Evolutionary conservation across 1,140 invertebrate species (phyloP), one percentile per base, ranked within the genome.

Genomic region (Ceratosolen solmsi): DNA sequence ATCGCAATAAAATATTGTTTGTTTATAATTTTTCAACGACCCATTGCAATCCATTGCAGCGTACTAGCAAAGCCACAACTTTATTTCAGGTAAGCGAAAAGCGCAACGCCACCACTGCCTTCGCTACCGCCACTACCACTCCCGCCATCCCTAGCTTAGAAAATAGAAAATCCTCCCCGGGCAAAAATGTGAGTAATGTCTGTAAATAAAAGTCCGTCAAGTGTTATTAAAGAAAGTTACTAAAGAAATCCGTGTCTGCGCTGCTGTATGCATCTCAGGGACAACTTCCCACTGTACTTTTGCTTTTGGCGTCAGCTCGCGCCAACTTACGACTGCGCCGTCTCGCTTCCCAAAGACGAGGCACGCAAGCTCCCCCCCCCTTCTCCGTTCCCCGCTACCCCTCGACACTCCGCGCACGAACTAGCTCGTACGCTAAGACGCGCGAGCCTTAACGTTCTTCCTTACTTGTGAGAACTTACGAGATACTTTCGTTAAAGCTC

Each of bases 401-500:
- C 22, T 11, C 22, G 41, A 7, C 13, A 22, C 49, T n/a, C 33
- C 13, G 15, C 17, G 2, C 72, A 25, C 51, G 9, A 3, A 3
- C 20, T 15, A 49, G 49, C 46, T 51, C 46, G 25, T 56, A 54
- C 80, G 56, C 46, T 38, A 36, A 33, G 27, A 68, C 60, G 33
- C 72, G 13, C 71, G 51, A 56, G 82, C 81, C 84, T 84, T 82
- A 79, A 83, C 60, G 46, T 86, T 83, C 83, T 79, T 83, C 78
- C 81, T 86, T 85, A 84, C 82, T 86, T 82, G 79, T 82, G 49
- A 79, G 46, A 83, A 83, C 83, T 83, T 77, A 82, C 71, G 73
- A 83, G 68, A 83, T 74, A 81, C 78, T 83, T 80, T 41, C 27
- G 60, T n/a, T n/a, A n/a, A n/a, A n/a, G n/a, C 58, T 46, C 80